Evolutionary conservation across 2,113 vertebrate species (phyloP).

Genomic region (Eolophus roseicapilla): DNA sequence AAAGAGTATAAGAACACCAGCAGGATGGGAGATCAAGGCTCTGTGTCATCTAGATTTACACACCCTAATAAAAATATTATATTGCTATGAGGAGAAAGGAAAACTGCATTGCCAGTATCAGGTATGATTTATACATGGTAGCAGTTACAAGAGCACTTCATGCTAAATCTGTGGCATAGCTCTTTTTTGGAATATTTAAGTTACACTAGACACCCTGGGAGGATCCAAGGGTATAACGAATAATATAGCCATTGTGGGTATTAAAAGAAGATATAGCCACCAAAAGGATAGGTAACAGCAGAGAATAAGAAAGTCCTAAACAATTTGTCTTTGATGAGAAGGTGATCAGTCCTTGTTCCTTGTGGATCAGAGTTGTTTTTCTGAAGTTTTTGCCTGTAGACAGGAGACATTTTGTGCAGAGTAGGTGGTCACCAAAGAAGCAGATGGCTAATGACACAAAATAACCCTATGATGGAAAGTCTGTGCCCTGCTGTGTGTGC

Average conservation of each 20-base stretch:
- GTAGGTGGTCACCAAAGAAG: background rate
- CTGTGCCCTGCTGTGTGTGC: background rate
- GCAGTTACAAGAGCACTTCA: background rate
- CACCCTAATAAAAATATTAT: conserved; percentile 24
- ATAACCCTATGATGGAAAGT: background rate
- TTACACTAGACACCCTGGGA: fast-evolving
- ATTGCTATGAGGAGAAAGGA: background rate
- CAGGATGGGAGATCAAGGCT: background rate
- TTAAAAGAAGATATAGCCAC: background rate
- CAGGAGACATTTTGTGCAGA: background rate
- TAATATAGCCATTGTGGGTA: background rate
- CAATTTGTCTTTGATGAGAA: background rate
- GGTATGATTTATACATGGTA: background rate
- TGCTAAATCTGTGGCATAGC: background rate
- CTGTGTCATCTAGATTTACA: background rate
- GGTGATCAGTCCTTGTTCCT: background rate
- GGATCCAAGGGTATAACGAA: background rate
- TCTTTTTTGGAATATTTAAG: background rate
- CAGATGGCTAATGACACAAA: background rate
- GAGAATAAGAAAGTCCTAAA: background rate
- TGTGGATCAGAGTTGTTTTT: background rate
- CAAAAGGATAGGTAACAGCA: background rate
- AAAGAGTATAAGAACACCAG: background rate
- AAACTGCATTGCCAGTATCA: background rate
- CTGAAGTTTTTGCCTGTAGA: background rate